These are phyloP conservation scores for Phyllotis vaccarum DNA, from an alignment of 2,797 vertebrate species.

Conservation along the genomic window DNA sequence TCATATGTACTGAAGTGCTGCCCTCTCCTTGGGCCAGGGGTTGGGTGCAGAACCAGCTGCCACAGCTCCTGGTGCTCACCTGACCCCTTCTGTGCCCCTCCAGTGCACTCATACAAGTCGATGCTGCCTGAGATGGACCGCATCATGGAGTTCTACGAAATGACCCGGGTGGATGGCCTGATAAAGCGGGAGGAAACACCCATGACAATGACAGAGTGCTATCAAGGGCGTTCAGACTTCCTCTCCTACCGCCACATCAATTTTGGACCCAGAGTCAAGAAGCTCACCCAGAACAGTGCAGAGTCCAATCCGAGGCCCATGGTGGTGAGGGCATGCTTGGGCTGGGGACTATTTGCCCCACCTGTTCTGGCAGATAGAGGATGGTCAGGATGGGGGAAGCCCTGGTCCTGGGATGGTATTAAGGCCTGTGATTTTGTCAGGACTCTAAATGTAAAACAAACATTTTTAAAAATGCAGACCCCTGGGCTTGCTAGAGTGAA, in stretches of 20 bases:
- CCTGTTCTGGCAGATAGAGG: no score
- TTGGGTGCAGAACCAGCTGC: not conserved
- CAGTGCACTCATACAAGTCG: conserved; percentile 90
- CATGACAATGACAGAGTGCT: conserved; percentile 90
- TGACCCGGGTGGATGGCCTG: conserved; percentile 87
- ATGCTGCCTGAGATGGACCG: conserved; percentile 86
- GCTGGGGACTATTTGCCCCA: not conserved
- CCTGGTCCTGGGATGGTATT: not conserved
- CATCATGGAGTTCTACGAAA: conserved; percentile 91
- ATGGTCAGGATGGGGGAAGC: not conserved
- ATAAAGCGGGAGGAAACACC: conserved; percentile 86
- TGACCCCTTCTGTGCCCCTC: rapidly evolving
- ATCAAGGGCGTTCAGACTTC: conserved; percentile 89
- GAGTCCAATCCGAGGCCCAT: conserved; percentile 83
- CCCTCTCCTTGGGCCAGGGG: not conserved
- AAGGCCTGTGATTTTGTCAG: not conserved
- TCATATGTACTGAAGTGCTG: rapidly evolving
- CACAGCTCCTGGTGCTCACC: not conserved
- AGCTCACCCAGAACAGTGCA: not conserved
- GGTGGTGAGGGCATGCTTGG: conserved; percentile 76
- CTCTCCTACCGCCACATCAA: conserved; percentile 87
- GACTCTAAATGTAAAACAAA: not conserved
- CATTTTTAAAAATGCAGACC: no score
- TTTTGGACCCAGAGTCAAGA: conserved; percentile 84
- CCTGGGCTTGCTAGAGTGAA: not conserved